Evolutionary conservation across 2,888 invertebrate species (phyloP), one percentile per base, ranked within the genome.

Genomic region (Clepsis dumicolana): DNA sequence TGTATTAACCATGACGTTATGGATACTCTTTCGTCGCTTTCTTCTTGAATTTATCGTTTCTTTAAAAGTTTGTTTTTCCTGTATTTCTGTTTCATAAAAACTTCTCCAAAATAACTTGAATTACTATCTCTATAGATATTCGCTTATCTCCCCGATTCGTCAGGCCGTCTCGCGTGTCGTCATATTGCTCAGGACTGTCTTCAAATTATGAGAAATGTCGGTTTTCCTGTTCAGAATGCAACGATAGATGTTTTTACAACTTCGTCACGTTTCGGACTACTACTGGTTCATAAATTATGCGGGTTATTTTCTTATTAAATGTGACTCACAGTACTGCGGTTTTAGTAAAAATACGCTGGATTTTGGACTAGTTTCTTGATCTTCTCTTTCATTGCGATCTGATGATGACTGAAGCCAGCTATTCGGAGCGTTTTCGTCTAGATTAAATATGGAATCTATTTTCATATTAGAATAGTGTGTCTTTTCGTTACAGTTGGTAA

Each of bases 181-280:
- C 61, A 35, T 32, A 29, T 16, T 54, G 61, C 48, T 56, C 44
- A 56, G 29, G 29, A 48, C 50, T 41, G 56, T 35, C 25, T 12
- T 25, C 0, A 50, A 64, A 63, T 71, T 69, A 56, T 60, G 27
- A 65, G 67, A 67, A 67, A 24, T 52, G 7, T 8, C 21, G 27
- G n/a, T 71, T 71, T 71, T 71, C 71, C 71, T 72, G 64, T 60
- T 50, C 54, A 38, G n/a, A n/a, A 8, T 60, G 44, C 27, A 44
- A 12, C 12, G 41, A 66, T 52, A 21, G 16, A 4, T 44, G 21
- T 62, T 52, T 54, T 62, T 61, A 8, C 61, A 18, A 44, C 25
- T 48, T 62, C 48, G 66, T 66, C 61, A 66, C 35, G 54, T 35
- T 44, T 44, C 32, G 14, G 25, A 44, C 25, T 62, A 63, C 63